Evolutionary conservation across 2,113 vertebrate genomes (phyloP).

Genomic region (Nicator chloris): DNA sequence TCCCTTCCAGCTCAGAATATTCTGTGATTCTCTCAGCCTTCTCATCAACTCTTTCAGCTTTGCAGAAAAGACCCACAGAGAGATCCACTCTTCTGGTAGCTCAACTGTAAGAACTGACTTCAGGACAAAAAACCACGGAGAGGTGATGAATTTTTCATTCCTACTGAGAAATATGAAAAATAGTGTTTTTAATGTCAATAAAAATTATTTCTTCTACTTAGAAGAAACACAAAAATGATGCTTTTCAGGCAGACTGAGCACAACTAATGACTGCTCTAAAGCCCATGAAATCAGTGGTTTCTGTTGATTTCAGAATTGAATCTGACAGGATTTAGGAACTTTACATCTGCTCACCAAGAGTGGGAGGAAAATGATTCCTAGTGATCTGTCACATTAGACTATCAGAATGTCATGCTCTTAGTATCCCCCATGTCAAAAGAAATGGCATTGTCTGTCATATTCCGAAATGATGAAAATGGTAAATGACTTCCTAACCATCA

Average conservation of each 20-base stretch:
- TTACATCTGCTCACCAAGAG: background rate
- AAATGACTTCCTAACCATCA: background rate
- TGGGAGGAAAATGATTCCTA: background rate
- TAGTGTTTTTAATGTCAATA: background rate
- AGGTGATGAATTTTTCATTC: background rate
- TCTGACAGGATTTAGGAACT: slow-evolving; percentile 1
- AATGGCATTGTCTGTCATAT: background rate
- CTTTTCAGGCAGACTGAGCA: background rate
- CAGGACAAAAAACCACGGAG: background rate
- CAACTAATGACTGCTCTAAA: background rate
- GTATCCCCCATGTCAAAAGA: background rate
- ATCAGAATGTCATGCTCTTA: background rate
- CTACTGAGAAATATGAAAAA: background rate
- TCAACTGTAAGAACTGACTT: background rate
- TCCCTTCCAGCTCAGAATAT: background rate
- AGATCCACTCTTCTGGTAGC: background rate
- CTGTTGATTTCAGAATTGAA: background rate
- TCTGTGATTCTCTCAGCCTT: background rate
- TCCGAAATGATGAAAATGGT: background rate
- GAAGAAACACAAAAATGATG: background rate
- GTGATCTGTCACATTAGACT: background rate
- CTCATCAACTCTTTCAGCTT: background rate
- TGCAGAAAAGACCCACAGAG: background rate
- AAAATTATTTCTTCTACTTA: background rate
- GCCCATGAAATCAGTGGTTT: background rate